Evolutionary conservation across 2,888 invertebrate species (phyloP).

Genomic region (Cabera pusaria): DNA sequence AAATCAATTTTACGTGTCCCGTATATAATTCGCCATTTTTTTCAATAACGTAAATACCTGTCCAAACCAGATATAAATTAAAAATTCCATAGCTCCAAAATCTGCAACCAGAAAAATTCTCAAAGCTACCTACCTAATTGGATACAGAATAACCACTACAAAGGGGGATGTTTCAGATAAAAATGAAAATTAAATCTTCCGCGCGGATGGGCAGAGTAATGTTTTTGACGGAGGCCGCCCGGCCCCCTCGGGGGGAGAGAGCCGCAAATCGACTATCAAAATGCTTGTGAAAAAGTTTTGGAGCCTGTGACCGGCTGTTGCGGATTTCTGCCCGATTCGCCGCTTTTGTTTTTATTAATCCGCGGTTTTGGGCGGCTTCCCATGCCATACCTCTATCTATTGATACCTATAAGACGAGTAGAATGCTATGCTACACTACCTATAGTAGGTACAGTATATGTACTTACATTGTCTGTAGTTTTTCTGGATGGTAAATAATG

Average conservation of each 20-base stretch:
- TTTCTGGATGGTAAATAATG: too few species aligned
- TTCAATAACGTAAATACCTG: conserved; percentile 32
- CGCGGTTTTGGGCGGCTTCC: conserved; percentile 19
- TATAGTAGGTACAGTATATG: neutral
- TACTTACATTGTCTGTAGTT: neutral
- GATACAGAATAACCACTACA: conserved; percentile 81
- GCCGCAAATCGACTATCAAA: conserved; percentile 82
- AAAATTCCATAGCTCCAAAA: conserved; percentile 78
- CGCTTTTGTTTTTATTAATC: conserved; percentile 49
- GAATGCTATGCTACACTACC: too few species aligned
- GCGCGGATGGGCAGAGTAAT: conserved; percentile 81
- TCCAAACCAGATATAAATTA: conserved; percentile 60
- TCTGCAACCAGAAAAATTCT: conserved; percentile 67
- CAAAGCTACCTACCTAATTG: conserved; percentile 81
- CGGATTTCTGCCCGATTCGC: conserved; percentile 52
- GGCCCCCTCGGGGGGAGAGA: conserved; percentile 50
- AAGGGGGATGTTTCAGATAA: conserved; percentile 84
- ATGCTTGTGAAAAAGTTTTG: conserved; percentile 70
- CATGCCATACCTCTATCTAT: too few species aligned
- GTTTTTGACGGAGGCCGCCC: conserved; percentile 77
- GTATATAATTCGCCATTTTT: too few species aligned
- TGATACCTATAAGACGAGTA: too few species aligned
- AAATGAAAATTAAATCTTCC: conserved; percentile 85
- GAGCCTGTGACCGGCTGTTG: conserved; percentile 66
- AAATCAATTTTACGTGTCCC: too few species aligned